Conservation (phyloP, 2,888 invertebrate species). For the Tuta absoluta region DNA sequence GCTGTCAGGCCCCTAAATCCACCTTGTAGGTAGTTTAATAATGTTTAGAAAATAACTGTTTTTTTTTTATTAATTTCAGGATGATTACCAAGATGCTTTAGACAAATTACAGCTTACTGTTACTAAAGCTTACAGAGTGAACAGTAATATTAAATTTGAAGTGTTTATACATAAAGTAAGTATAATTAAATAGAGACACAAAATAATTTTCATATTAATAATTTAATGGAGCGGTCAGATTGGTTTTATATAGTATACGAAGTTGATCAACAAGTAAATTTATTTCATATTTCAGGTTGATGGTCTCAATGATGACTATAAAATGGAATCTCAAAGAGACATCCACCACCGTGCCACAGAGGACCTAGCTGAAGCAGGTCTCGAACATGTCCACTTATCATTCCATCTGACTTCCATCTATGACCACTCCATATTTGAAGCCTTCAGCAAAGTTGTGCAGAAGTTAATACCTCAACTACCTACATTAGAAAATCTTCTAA, state of each 20-base stretch:
- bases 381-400: constrained; percentile 93
- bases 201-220: too few species aligned
- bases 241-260: too few species aligned
- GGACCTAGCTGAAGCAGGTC: constrained; percentile 93
- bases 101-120: constrained; percentile 96
- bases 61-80: constrained; percentile 78
- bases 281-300: constrained; percentile 86
- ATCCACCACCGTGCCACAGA: constrained; percentile 98
- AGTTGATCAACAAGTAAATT: too few species aligned
- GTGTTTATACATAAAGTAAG: constrained; percentile 97
- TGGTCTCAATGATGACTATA: constrained; percentile 98
- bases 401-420: constrained; percentile 99
- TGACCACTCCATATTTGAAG: constrained; percentile 99
- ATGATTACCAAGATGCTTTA: constrained; percentile 98
- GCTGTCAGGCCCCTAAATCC: too few species aligned
- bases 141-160: constrained; percentile 98
- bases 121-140: constrained; percentile 96
- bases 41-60: background rate
- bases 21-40: background rate
- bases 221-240: background rate
- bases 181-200: constrained; percentile 27
- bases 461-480: constrained; percentile 98
- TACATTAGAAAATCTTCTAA: constrained; percentile 97
- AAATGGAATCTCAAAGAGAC: constrained; percentile 99
- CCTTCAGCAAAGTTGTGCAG: constrained; percentile 99